Conservation (phyloP, 1,140 invertebrate genomes). For the Bombus confusus region DNA sequence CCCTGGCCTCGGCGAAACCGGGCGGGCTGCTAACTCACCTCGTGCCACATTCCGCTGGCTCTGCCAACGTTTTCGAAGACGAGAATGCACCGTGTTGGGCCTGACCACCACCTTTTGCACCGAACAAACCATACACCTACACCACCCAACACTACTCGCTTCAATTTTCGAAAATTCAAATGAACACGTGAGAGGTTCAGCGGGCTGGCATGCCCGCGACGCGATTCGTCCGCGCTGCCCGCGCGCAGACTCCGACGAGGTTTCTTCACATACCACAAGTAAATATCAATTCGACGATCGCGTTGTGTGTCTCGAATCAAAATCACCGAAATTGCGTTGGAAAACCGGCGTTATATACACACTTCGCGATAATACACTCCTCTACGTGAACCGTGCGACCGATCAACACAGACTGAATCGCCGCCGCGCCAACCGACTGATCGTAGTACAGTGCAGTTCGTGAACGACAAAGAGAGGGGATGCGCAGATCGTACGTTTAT, state of each 20-base stretch:
- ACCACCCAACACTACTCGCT: constrained; percentile 31
- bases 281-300: constrained; percentile 47
- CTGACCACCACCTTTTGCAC: constrained; percentile 34
- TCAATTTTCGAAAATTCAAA: constrained; percentile 62
- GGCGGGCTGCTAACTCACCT: constrained; percentile 77
- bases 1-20: constrained; percentile 69
- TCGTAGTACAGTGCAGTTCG: not conserved
- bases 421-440: constrained; percentile 29
- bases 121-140: constrained; percentile 44
- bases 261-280: constrained; percentile 7
- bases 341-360: constrained; percentile 14
- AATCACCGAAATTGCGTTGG: not conserved
- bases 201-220: constrained; percentile 49
- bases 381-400: not conserved
- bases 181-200: constrained; percentile 56
- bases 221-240: constrained; percentile 50
- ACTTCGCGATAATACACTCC: no score
- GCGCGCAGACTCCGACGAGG: constrained; percentile 47
- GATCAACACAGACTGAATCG: constrained; percentile 45
- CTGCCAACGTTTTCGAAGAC: constrained; percentile 58
- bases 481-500: not conserved
- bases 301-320: not conserved
- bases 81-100: constrained; percentile 33
- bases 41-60: constrained; percentile 78
- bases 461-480: not conserved